These are phyloP conservation scores for Lerista edwardsae DNA, from an alignment of 2,797 vertebrate genomes.

Conservation along the genomic window DNA sequence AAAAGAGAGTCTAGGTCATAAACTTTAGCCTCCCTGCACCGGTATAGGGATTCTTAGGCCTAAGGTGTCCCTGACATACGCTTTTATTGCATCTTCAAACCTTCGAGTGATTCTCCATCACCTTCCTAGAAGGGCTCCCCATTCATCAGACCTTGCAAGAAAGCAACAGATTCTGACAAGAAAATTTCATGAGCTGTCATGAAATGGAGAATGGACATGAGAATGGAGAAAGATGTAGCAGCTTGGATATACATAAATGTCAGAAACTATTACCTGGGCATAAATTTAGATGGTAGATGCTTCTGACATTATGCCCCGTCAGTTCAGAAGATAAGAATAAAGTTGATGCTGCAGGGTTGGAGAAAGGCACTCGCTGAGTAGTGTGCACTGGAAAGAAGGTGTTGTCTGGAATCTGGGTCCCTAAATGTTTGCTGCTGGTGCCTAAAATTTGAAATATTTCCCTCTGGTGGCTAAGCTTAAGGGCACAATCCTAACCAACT, in stretches of 20 bases:
- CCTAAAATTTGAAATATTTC: neutral
- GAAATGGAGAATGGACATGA: too few relatives aligned
- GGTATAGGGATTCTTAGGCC: neutral
- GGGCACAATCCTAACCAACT: too few relatives aligned
- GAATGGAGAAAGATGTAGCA: slow-evolving; percentile 31
- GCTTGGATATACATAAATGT: slow-evolving; percentile 40
- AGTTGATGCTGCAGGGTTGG: neutral
- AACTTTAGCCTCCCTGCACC: neutral
- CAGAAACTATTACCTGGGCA: slow-evolving; percentile 14
- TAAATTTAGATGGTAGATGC: slow-evolving; percentile 22
- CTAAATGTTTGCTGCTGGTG: neutral
- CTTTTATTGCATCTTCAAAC: slow-evolving; percentile 30
- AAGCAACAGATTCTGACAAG: slow-evolving; percentile 15
- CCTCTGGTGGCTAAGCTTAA: too few relatives aligned
- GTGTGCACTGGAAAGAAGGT: neutral
- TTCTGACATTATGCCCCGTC: slow-evolving; percentile 6
- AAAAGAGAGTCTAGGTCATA: neutral
- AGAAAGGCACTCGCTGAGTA: neutral
- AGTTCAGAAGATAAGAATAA: neutral
- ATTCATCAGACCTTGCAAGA: slow-evolving; percentile 24
- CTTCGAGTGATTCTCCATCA: slow-evolving; percentile 32
- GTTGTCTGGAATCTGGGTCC: neutral
- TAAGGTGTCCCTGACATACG: slow-evolving; percentile 21
- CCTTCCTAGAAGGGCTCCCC: neutral
- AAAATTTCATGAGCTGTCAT: slow-evolving; percentile 38